Percentiles rank a stretch among this genome's conserved stretches.
These are phyloP conservation scores for Galbula dea DNA, from an alignment of 2,113 vertebrate genomes.

Conservation along the genomic window DNA sequence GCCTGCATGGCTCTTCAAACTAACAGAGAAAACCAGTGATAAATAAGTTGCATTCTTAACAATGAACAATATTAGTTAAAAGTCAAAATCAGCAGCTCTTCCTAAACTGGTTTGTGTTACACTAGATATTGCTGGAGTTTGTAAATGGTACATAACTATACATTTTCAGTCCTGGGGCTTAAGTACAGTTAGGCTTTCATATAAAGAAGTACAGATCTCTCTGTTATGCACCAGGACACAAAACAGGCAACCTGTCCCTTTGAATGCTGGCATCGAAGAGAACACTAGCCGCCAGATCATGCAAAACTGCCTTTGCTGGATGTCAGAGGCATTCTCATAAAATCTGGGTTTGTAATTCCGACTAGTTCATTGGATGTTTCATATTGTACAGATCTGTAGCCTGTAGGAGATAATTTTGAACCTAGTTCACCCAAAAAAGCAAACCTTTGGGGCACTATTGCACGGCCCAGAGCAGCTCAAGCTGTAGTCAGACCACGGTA, in stretches of 20 bases:
- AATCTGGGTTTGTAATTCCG: background rate
- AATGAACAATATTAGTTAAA: background rate
- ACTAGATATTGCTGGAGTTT: background rate
- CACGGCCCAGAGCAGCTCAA: background rate
- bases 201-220: background rate
- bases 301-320: background rate
- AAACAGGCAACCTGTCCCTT: background rate
- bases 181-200: background rate
- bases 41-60: background rate
- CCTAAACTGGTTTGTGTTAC: background rate
- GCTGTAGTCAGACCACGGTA: background rate
- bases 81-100: background rate
- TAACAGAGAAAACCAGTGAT: background rate
- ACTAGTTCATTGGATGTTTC: background rate
- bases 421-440: background rate
- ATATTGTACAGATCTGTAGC: background rate
- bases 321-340: background rate
- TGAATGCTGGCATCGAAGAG: background rate
- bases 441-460: background rate
- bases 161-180: background rate
- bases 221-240: background rate
- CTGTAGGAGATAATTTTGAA: background rate
- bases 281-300: background rate
- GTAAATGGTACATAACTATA: background rate
- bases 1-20: background rate